Percentiles rank a stretch among this genome's conserved stretches.
These are phyloP conservation scores for Nasua narica DNA, from an alignment of 2,797 vertebrate genomes.

Conservation along the genomic window DNA sequence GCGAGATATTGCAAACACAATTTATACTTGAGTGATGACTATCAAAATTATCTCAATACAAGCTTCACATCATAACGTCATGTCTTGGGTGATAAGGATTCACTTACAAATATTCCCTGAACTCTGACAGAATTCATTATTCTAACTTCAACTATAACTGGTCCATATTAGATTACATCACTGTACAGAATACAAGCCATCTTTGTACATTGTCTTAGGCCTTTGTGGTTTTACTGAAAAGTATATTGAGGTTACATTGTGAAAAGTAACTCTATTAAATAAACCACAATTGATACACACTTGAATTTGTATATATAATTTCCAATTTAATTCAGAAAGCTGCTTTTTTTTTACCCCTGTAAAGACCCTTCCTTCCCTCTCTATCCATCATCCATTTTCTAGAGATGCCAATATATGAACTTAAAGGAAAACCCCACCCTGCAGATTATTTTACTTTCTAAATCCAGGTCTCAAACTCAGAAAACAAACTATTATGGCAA, in stretches of 20 bases:
- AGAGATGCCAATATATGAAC: neutral
- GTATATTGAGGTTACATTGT: neutral
- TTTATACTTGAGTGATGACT: neutral
- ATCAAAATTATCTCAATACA: neutral
- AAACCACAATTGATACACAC: neutral
- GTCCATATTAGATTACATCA: neutral
- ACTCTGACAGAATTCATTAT: slow-evolving; percentile 2
- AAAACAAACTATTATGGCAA: neutral
- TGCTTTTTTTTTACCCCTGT: neutral
- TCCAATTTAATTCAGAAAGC: neutral
- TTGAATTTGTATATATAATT: neutral
- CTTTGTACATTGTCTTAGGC: neutral
- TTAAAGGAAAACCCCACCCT: neutral
- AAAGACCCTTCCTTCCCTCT: neutral
- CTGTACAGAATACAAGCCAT: neutral
- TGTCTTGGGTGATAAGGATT: neutral
- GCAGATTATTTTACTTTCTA: neutral
- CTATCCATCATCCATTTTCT: neutral
- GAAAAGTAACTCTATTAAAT: neutral
- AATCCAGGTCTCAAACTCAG: neutral
- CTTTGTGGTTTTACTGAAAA: neutral
- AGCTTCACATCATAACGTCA: neutral
- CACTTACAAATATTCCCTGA: slow-evolving; percentile 31
- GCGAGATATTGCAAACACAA: neutral
- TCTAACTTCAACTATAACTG: neutral